Evolutionary conservation across 2,888 invertebrate genomes (phyloP), one percentile per base, ranked within the genome.

Genomic region (Steinernema scapterisci): DNA sequence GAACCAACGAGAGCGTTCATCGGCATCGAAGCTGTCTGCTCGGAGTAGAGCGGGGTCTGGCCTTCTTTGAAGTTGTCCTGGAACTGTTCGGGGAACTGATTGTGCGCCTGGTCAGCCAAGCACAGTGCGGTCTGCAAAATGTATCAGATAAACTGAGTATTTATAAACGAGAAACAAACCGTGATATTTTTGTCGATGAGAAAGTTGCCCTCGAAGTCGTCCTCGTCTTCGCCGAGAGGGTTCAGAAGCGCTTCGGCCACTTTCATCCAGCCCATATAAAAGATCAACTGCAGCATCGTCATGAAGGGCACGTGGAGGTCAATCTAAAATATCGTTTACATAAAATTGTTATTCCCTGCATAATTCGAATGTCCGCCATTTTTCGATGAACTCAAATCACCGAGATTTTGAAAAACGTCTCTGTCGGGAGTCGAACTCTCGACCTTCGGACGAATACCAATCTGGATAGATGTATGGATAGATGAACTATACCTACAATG

Each of bases 221-320:
- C 83, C 56, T 84, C 84, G 71, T 84, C 84, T 72, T 85, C 83
- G 45, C 84, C 85, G 31, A 85, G 75, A 2, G 85, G 85, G 76
- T 85, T 85, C 81, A 85, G 81, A 73, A 85, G 72, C 71, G 81
- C 80, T 70, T 85, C 84, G 27, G 85, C 85, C 27, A 82, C 83
- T 73, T 85, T 85, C 80, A 85, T 82, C 85, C 85, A 85, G 19
- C 85, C 85, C 54, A 85, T 81, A 72, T 82, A 83, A 75, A 83
- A 84, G 6, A 83, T 80, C 46, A 83, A 79, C 73, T 84, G 84
- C 0, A 85, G 79, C 31, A 82, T 78, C 23, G 85, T 85, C 84
- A 85, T 85, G 56, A 83, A 82, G 3, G 84, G 83, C 27, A 84
- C 79, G 52, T 82, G 76, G 23, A 80, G 79, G 51, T 81, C 84